Evolutionary conservation across 2,113 vertebrate genomes (phyloP).

Genomic region (Pyrgilauda ruficollis): DNA sequence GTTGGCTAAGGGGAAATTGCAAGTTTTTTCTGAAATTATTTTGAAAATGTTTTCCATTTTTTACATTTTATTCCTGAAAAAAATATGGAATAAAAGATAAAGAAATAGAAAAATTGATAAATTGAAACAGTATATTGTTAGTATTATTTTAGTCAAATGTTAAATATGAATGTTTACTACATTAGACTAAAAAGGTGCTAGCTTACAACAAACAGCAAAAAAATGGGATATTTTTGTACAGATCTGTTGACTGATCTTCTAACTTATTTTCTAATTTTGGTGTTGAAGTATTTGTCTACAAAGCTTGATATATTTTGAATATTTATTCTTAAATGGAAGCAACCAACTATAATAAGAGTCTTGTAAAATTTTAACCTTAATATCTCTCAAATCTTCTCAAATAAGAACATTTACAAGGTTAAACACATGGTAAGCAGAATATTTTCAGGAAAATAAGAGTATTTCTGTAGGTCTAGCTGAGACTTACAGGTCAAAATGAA

Average conservation of each 20-base stretch:
- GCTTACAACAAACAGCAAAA: neutral
- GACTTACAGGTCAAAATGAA: neutral
- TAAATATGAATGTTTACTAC: neutral
- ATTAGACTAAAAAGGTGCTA: neutral
- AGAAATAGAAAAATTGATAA: neutral
- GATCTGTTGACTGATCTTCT: neutral
- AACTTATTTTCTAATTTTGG: neutral
- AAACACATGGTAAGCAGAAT: neutral
- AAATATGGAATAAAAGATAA: neutral
- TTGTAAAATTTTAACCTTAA: neutral
- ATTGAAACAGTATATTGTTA: neutral
- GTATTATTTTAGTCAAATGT: neutral
- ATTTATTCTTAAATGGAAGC: neutral
- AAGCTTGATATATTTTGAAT: neutral
- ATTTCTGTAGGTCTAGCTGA: neutral
- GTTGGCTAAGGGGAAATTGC: neutral
- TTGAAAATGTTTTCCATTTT: neutral
- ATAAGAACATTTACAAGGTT: neutral
- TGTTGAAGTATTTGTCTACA: neutral
- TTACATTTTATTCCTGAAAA: neutral
- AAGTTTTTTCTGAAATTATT: neutral
- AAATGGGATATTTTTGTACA: neutral
- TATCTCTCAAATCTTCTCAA: neutral
- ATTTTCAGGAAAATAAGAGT: neutral
- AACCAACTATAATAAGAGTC: neutral